Evolutionary conservation across 2,888 invertebrate genomes (phyloP), one percentile per base, ranked within the genome.

Genomic region (Lottia scabra): DNA sequence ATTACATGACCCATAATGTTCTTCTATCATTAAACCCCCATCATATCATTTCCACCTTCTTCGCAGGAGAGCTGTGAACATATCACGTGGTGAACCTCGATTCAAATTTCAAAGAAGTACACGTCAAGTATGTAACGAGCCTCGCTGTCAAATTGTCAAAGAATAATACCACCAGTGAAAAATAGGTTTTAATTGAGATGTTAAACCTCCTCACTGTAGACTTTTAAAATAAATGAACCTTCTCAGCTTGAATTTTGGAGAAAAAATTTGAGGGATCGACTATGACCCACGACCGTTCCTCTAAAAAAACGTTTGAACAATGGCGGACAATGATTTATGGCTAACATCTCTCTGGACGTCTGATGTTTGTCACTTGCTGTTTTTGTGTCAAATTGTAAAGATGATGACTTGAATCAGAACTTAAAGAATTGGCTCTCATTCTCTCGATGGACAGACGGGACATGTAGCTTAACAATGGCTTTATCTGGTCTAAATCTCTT

Each of bases 221-320:
- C 56, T 23, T 19, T 56, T n/a, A 56, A 56, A 56, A 23, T 23
- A 23, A 56, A 56, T 23, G 56, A 23, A 23, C 19, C 56, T 56
- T n/a, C 56, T 10, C 56, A 23, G 56, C 23, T 56, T 56, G 56
- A 38, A 38, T 38, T 38, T 38, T 38, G 19, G 19, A 12, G 10
- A 19, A 8, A 15, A 56, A 19, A 56, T 56, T 23, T 56, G 23
- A 56, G 19, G 56, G 56, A 56, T 56, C 56, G 23, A 23, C 56
- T 13, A 56, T 56, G 19, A 23, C 56, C 56, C 56, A 56, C 56
- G 56, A 19, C 56, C 56, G 56, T 56, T 56, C 56, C 56, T 56
- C 56, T 6, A 38, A 38, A 56, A 56, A 56, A 56, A 56, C 23
- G 23, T 19, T 12, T 56, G 5, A 56, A 56, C 56, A 56, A 56